A percentile compares a stretch with the other conserved stretches of the same genome.
These are phyloP conservation scores for Schizopygopsis pylzovi DNA, from an alignment of 2,797 vertebrate genomes.

Conservation along the genomic window DNA sequence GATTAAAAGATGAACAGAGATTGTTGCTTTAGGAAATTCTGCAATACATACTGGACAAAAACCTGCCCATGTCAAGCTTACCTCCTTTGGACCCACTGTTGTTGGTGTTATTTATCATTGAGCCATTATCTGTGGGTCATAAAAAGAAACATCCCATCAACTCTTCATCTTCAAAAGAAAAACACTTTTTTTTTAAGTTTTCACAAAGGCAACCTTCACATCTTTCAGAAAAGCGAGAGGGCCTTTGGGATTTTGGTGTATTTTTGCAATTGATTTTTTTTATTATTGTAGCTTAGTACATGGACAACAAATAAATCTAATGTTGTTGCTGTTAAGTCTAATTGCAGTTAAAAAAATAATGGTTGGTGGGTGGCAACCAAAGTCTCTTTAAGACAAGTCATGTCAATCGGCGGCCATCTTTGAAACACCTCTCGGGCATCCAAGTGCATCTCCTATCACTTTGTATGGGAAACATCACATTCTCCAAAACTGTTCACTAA, in stretches of 20 bases:
- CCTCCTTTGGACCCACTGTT: constrained; percentile 75
- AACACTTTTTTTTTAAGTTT: neutral
- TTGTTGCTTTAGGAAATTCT: neutral
- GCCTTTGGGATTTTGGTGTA: neutral
- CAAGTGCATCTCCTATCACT: too few relatives aligned
- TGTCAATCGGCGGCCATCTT: too few relatives aligned
- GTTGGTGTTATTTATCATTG: constrained; percentile 75
- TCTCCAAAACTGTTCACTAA: too few relatives aligned
- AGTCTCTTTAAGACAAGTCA: too few relatives aligned
- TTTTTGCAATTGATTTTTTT: neutral
- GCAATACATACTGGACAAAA: constrained; percentile 45
- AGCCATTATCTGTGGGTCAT: constrained; percentile 67
- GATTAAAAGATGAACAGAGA: constrained; percentile 13
- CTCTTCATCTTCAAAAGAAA: neutral
- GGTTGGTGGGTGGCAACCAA: neutral
- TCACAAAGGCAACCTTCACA: neutral
- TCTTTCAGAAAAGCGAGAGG: neutral
- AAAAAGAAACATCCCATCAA: constrained; percentile 23
- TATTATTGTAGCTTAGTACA: neutral
- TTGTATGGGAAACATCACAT: too few relatives aligned
- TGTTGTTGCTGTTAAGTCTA: neutral
- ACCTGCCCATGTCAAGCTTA: constrained; percentile 73
- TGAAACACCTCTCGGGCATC: too few relatives aligned
- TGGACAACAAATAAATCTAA: neutral
- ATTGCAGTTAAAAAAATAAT: neutral